phyloP scores from a whole-genome alignment of 2,797 vertebrate species.

The Pangasius macronema region DNA sequence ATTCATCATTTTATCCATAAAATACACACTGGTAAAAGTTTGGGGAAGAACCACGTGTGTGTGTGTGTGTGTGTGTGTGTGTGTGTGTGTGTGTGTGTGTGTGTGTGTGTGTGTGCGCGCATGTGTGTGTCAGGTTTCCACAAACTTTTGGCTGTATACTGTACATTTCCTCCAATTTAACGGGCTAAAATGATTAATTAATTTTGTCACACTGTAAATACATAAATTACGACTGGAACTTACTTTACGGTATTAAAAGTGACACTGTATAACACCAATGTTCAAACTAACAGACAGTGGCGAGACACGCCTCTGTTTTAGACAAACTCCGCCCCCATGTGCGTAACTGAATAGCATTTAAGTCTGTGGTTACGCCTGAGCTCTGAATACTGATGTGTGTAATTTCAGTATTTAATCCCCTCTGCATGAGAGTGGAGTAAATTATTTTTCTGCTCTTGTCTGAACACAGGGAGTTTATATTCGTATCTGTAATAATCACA shows the following conservation, averaged over 20 bases:
- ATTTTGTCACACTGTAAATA: too few relatives aligned
- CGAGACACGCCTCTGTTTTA: neutral
- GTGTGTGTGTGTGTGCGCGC: neutral
- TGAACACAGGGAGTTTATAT: neutral
- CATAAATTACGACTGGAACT: too few relatives aligned
- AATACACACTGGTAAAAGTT: neutral
- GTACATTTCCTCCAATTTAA: neutral
- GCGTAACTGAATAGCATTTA: neutral
- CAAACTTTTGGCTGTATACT: neutral
- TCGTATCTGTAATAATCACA: neutral
- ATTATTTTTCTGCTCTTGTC: too few relatives aligned
- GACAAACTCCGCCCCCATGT: neutral
- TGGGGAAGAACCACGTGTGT: neutral
- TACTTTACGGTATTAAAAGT: too few relatives aligned
- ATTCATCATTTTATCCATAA: neutral
- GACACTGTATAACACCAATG: too few relatives aligned
- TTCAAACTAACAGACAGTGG: neutral
- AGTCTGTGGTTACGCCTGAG: neutral
- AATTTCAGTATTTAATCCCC: neutral
- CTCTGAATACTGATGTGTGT: neutral
- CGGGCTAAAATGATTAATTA: neutral
- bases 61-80: neutral
- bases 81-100: neutral
- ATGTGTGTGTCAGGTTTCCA: neutral
- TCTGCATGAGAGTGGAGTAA: neutral